Conservation (phyloP, 2,888 invertebrate species). For the Coenonympha arcania region DNA sequence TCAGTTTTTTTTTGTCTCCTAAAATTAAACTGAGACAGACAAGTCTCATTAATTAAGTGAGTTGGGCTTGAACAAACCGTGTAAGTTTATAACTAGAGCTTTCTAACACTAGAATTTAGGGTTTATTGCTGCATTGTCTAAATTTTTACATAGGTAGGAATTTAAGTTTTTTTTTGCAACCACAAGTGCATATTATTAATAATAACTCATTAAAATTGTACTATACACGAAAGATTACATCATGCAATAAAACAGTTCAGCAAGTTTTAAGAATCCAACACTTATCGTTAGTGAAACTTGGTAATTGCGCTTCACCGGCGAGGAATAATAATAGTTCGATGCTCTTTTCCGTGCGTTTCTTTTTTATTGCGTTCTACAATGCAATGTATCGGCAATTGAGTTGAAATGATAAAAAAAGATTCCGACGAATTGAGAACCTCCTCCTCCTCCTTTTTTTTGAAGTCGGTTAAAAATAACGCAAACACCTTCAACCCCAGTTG, state of each 20-base stretch:
- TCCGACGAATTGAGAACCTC: too few species aligned
- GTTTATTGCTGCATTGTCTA: too few species aligned
- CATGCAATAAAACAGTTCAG: constrained; percentile 2
- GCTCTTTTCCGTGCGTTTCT: background rate
- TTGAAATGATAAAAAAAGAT: background rate
- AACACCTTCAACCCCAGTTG: too few species aligned
- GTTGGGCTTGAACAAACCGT: too few species aligned
- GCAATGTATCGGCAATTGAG: background rate
- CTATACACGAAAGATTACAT: background rate
- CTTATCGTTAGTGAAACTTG: background rate
- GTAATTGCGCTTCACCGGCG: background rate
- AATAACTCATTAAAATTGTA: background rate
- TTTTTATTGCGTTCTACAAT: background rate
- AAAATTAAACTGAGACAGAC: too few species aligned
- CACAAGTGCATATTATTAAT: background rate
- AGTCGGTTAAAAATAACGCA: too few species aligned
- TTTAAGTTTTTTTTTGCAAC: background rate
- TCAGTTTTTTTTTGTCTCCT: too few species aligned
- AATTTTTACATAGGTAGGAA: too few species aligned
- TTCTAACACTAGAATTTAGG: too few species aligned
- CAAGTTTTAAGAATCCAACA: background rate
- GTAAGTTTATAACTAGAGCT: too few species aligned
- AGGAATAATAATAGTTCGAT: constrained; percentile 5
- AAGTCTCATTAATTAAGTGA: too few species aligned
- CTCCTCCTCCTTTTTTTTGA: too few species aligned